These are phyloP conservation scores for Lepisosteus osseus DNA, from an alignment of 2,113 vertebrate species.

Conservation along the genomic window DNA sequence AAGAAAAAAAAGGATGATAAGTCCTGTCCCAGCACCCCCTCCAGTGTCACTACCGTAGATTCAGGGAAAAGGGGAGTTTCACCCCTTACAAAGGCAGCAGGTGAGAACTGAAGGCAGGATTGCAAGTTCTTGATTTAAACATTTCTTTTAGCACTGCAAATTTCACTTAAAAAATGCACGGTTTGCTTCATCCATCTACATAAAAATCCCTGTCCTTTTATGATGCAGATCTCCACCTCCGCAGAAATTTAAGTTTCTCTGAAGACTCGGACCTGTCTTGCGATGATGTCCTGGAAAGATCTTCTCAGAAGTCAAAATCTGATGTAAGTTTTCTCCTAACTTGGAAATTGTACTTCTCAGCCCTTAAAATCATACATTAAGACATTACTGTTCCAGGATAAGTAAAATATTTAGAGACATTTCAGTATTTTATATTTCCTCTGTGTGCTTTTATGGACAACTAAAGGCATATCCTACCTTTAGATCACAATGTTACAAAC, in stretches of 20 bases:
- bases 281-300: conserved; percentile 85
- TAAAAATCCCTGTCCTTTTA: neutral
- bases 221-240: conserved; percentile 77
- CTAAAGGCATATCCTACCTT: too few species aligned
- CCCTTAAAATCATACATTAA: too few species aligned
- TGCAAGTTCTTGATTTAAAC: too few species aligned
- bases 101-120: conserved; percentile 41
- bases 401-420: too few species aligned
- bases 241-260: conserved; percentile 87
- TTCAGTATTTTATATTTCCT: too few species aligned
- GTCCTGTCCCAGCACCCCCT: conserved; percentile 85
- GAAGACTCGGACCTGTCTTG: conserved; percentile 96
- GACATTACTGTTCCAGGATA: too few species aligned
- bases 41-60: conserved; percentile 81
- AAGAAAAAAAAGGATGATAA: conserved; percentile 92
- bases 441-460: too few species aligned
- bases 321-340: conserved; percentile 71
- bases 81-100: conserved; percentile 68
- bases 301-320: conserved; percentile 88
- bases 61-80: conserved; percentile 74
- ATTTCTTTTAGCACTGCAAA: too few species aligned
- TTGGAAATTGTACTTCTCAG: too few species aligned
- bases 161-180: too few species aligned
- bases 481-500: too few species aligned
- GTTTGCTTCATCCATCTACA: neutral